A percentile compares a stretch with the other conserved stretches of the same genome.
phyloP scores from a whole-genome alignment of 2,888 invertebrate species.

The Argynnis bischoffii region DNA sequence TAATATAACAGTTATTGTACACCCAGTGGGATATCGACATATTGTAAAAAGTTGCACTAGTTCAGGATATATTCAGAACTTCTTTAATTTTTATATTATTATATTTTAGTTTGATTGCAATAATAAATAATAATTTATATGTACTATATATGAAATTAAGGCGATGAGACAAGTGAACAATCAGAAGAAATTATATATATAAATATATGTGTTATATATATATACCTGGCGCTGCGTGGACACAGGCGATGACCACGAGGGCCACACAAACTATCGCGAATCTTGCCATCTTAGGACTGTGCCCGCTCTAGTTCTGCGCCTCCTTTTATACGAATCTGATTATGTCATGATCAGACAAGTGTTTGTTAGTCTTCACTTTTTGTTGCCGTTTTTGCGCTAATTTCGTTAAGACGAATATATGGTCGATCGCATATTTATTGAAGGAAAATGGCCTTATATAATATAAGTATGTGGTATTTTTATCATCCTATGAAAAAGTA shows the following conservation, averaged over 20 bases:
- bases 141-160: too few relatives aligned
- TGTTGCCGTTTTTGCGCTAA: constrained; percentile 44
- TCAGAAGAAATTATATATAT: too few relatives aligned
- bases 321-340: constrained; percentile 60
- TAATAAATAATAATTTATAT: too few relatives aligned
- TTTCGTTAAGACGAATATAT: constrained; percentile 24
- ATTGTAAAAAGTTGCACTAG: too few relatives aligned
- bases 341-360: constrained; percentile 59
- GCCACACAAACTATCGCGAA: constrained; percentile 60
- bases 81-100: too few relatives aligned
- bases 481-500: too few relatives aligned
- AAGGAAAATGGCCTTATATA: constrained; percentile 19
- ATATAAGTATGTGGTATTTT: background rate
- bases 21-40: too few relatives aligned
- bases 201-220: too few relatives aligned
- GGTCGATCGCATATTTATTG: constrained; percentile 1
- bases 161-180: too few relatives aligned
- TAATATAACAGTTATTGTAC: too few relatives aligned
- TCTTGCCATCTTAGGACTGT: constrained; percentile 63
- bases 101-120: too few relatives aligned
- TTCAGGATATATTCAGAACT: too few relatives aligned
- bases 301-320: constrained; percentile 33
- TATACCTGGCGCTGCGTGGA: constrained; percentile 45
- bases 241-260: constrained; percentile 62
- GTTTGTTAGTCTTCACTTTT: constrained; percentile 66